Conservation (phyloP, 2,797 vertebrate genomes). For the Amniataba percoides region DNA sequence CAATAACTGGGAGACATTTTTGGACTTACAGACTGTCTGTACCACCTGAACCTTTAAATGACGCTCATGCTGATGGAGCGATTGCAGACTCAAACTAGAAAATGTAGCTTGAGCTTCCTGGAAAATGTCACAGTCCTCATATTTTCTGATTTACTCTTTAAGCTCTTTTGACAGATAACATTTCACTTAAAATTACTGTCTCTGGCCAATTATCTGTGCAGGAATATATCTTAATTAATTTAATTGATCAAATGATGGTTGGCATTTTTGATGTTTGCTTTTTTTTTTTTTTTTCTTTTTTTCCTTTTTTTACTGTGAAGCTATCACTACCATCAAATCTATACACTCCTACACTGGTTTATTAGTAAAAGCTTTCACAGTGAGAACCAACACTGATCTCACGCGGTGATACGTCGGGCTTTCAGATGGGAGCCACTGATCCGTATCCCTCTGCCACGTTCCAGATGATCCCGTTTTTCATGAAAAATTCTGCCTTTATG, state of each 20-base stretch:
- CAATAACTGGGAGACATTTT: constrained; percentile 18
- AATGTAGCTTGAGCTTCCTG: background rate
- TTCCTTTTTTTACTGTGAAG: background rate
- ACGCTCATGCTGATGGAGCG: background rate
- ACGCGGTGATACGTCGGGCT: background rate
- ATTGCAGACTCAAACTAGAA: constrained; percentile 25
- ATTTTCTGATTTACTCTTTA: background rate
- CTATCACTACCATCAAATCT: background rate
- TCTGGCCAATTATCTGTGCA: background rate
- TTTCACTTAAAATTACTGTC: background rate
- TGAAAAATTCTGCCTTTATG: constrained; percentile 84
- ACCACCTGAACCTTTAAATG: constrained; percentile 2
- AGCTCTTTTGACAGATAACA: background rate
- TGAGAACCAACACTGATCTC: constrained; percentile 8
- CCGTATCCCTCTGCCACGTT: constrained; percentile 81
- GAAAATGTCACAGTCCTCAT: constrained; percentile 2
- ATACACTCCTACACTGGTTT: constrained; percentile 32
- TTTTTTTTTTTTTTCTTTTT: no score
- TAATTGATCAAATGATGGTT: background rate
- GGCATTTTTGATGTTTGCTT: background rate
- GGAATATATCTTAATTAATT: background rate
- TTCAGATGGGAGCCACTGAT: constrained; percentile 80
- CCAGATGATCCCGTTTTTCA: constrained; percentile 85
- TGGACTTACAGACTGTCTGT: constrained; percentile 6
- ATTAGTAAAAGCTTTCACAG: constrained; percentile 21